Evolutionary conservation across 2,888 invertebrate genomes (phyloP).

Genomic region (Craniophora ligustri): DNA sequence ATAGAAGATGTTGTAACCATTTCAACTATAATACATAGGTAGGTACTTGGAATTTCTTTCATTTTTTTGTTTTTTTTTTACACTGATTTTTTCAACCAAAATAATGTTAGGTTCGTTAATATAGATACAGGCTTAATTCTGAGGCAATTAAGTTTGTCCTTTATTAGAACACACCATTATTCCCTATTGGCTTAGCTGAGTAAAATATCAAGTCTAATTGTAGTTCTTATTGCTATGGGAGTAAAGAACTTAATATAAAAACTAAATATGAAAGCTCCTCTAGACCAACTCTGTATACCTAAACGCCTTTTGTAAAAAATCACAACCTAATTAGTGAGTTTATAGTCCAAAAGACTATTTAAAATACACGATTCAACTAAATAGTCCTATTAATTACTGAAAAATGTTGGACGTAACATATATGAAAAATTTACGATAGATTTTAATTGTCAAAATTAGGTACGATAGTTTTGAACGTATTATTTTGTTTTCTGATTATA

Average conservation of each 20-base stretch:
- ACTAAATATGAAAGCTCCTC: neutral
- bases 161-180: too few species aligned
- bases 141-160: too few species aligned
- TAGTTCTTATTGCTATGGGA: neutral
- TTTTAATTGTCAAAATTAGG: neutral
- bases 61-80: too few species aligned
- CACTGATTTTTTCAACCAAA: too few species aligned
- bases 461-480: neutral
- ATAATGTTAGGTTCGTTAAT: too few species aligned
- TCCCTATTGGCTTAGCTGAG: too few species aligned
- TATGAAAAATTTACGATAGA: neutral
- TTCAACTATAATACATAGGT: too few species aligned
- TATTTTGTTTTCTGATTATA: too few species aligned
- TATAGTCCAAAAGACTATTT: constrained; percentile 47
- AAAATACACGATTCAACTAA: constrained; percentile 8
- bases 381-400: constrained; percentile 13
- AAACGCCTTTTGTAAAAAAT: constrained; percentile 33
- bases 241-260: neutral
- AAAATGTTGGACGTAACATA: constrained; percentile 10
- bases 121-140: too few species aligned
- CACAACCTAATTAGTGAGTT: constrained; percentile 53
- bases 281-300: constrained; percentile 4
- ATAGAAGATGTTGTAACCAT: too few species aligned
- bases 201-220: neutral
- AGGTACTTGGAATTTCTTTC: too few species aligned